A percentile compares a stretch with the other conserved stretches of the same genome.
Evolutionary conservation across 2,888 invertebrate species (phyloP).

Genomic region (Schizaphis graminum): DNA sequence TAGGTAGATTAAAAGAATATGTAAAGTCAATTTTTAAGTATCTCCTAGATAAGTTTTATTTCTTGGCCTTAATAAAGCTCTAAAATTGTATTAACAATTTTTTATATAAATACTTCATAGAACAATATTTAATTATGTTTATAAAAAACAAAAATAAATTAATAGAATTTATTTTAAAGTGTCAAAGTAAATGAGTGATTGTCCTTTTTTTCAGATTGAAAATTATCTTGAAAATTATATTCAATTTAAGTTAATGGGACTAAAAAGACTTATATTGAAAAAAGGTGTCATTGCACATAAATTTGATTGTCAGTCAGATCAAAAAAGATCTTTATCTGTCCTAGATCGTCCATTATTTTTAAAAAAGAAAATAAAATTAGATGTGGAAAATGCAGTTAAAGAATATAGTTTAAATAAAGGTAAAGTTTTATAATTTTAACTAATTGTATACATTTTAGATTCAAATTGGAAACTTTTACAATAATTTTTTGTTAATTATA

Average conservation of each 20-base stretch:
- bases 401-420: background rate
- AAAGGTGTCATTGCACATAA: background rate
- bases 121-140: background rate
- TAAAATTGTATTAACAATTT: background rate
- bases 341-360: background rate
- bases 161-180: too few species aligned
- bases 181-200: background rate
- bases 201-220: background rate
- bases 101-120: background rate
- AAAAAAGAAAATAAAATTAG: constrained; percentile 19
- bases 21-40: constrained; percentile 11
- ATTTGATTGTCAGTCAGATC: background rate
- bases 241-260: constrained; percentile 8
- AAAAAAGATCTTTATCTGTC: background rate
- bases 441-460: background rate
- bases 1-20: background rate
- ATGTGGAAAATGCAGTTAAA: background rate
- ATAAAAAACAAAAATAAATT: background rate
- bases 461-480: background rate
- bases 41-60: constrained; percentile 10
- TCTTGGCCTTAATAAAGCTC: background rate
- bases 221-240: constrained; percentile 6
- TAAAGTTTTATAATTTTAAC: background rate
- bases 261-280: background rate
- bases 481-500: background rate